These are phyloP conservation scores for Solenopsis fugax DNA, from an alignment of 1,140 invertebrate genomes.

Conservation along the genomic window DNA sequence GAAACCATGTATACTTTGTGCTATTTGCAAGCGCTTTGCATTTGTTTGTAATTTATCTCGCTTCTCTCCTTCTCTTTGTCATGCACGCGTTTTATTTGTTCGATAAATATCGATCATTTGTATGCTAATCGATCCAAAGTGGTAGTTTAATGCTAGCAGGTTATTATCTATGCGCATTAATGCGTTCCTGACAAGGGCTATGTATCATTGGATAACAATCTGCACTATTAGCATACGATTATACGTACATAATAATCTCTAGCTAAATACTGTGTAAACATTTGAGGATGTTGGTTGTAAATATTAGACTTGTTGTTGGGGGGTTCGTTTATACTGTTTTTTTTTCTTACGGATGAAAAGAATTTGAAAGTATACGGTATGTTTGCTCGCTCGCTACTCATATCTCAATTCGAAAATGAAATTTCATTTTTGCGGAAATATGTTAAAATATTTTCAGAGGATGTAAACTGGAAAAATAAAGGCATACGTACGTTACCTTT, in stretches of 20 bases:
- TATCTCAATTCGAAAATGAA: constrained; percentile 14
- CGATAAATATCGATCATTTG: constrained; percentile 9
- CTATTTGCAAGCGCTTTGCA: background rate
- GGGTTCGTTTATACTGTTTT: background rate
- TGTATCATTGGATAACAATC: background rate
- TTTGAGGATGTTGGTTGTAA: background rate
- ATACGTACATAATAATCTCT: background rate
- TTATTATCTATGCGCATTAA: constrained; percentile 31
- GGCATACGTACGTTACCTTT: constrained; percentile 2
- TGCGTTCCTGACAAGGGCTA: constrained; percentile 10
- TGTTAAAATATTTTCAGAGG: constrained; percentile 35
- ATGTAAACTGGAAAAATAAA: constrained; percentile 19
- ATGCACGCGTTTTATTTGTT: constrained; percentile 7
- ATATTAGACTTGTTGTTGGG: background rate
- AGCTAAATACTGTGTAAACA: background rate
- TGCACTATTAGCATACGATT: constrained; percentile 22
- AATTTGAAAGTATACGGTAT: background rate
- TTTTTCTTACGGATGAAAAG: background rate
- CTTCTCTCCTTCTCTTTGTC: background rate
- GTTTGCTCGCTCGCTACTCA: background rate
- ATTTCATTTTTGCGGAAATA: constrained; percentile 1
- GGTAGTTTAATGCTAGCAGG: background rate
- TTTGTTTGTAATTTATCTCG: background rate
- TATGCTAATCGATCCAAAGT: constrained; percentile 21
- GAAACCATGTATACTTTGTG: background rate